Evolutionary conservation across 1,140 invertebrate species (phyloP).

Genomic region (Hypsibius dujardini): DNA sequence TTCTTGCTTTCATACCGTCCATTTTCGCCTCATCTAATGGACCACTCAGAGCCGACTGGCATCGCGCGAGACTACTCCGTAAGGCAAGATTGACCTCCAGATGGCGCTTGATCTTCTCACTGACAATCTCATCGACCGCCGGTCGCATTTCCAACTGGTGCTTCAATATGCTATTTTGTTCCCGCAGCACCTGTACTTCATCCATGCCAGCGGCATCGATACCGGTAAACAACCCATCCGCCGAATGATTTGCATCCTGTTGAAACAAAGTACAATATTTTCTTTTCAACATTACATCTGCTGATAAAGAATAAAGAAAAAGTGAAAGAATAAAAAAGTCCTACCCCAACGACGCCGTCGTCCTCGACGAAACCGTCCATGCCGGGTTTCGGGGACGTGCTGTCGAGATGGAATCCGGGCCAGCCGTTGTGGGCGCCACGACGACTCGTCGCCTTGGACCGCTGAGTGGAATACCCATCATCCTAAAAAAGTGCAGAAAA

Average conservation of each 20-base stretch:
- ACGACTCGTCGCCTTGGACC: neutral
- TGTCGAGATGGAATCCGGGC: neutral
- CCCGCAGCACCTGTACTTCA: neutral
- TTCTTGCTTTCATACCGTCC: no score
- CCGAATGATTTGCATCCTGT: no score
- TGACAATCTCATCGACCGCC: neutral
- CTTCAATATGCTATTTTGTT: neutral
- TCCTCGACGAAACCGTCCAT: neutral
- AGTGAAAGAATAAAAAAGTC: no score
- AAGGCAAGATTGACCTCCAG: neutral
- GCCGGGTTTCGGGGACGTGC: neutral
- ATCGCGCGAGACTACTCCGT: neutral
- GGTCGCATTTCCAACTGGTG: slow-evolving; percentile 10
- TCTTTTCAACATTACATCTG: no score
- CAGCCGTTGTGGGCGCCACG: neutral
- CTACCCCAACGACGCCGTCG: no score
- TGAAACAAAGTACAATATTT: no score
- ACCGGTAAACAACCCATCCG: no score
- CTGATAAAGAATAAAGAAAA: no score
- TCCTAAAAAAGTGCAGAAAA: neutral
- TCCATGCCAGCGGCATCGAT: neutral
- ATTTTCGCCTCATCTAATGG: neutral
- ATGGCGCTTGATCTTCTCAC: neutral
- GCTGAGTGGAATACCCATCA: slow-evolving; percentile 13
- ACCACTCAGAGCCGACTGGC: neutral